Evolutionary conservation across 2,888 invertebrate species (phyloP).

Genomic region (Pedicia rivosa): DNA sequence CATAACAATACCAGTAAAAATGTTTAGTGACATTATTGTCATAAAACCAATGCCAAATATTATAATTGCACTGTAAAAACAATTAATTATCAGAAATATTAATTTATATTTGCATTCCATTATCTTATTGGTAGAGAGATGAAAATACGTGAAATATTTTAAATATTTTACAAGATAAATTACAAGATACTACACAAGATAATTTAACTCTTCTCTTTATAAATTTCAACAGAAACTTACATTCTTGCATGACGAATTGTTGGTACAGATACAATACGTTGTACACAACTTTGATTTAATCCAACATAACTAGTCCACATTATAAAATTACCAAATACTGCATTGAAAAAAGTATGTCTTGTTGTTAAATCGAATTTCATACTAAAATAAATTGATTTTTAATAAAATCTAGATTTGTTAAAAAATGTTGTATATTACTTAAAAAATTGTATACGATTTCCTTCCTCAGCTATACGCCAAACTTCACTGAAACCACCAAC

Average conservation of each 20-base stretch:
- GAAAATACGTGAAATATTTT: no score
- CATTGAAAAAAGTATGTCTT: slow-evolving; percentile 47
- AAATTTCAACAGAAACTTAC: no score
- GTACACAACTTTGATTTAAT: slow-evolving; percentile 57
- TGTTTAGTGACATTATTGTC: slow-evolving; percentile 37
- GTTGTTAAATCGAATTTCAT: slow-evolving; percentile 40
- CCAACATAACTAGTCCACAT: slow-evolving; percentile 47
- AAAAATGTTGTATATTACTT: slow-evolving; percentile 24
- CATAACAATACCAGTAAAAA: slow-evolving; percentile 40
- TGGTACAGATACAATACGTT: slow-evolving; percentile 47
- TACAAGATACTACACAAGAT: no score
- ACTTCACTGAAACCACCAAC: slow-evolving; percentile 29
- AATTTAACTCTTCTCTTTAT: no score
- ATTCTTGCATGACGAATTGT: slow-evolving; percentile 37
- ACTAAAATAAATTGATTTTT: slow-evolving; percentile 24
- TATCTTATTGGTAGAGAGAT: background rate
- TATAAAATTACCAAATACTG: slow-evolving; percentile 38
- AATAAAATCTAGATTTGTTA: no score
- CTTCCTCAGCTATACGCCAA: slow-evolving; percentile 22
- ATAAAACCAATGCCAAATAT: slow-evolving; percentile 38
- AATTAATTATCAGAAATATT: background rate
- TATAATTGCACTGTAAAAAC: slow-evolving; percentile 32
- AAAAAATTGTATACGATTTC: slow-evolving; percentile 25
- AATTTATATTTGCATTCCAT: background rate
- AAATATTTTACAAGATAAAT: background rate